phyloP scores from a whole-genome alignment of 1,140 invertebrate species.

The fruit fly (Drosophila melanogaster) region Release_6_plus_ISO1_MT NT_033779.5:21013001-21013500 shows the following conservation, averaged over 20 bases:
- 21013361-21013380: no score
- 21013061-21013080: slow-evolving; percentile 79
- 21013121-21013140: slow-evolving; percentile 31
- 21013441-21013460: no score
- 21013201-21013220: slow-evolving; percentile 77
- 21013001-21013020: slow-evolving; percentile 55
- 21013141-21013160: not conserved
- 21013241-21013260: slow-evolving; percentile 71
- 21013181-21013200: slow-evolving; percentile 78
- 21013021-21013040: slow-evolving; percentile 83
- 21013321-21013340: not conserved
- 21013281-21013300: not conserved
- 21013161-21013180: slow-evolving; percentile 39
- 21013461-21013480: no score
- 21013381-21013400: no score
- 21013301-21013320: not conserved
- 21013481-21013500: not conserved
- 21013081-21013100: slow-evolving; percentile 63
- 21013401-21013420: no score
- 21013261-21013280: slow-evolving; percentile 37
- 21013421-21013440: no score
- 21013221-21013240: slow-evolving; percentile 72
- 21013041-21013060: slow-evolving; percentile 77
- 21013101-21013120: slow-evolving; percentile 71
- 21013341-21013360: no score